Evolutionary conservation across 2,113 vertebrate species (phyloP).

Genomic region (Syngnathus typhle): DNA sequence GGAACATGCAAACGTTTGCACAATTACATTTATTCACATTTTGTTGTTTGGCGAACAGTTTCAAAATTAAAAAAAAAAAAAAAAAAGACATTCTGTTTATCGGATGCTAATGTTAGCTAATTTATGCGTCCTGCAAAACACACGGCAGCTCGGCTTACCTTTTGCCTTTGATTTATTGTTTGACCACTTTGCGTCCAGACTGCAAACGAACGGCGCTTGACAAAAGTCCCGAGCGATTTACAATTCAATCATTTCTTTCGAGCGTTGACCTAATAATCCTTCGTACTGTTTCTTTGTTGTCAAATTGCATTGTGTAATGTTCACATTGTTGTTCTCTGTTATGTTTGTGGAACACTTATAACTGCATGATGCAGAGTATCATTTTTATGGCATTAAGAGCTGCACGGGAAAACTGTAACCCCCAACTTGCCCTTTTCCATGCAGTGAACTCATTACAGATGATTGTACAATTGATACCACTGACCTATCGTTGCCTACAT

Average conservation of each 20-base stretch:
- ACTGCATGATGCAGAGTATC: conserved; percentile 69
- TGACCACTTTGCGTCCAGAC: not conserved
- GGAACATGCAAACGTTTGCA: not conserved
- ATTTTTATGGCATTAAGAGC: conserved; percentile 58
- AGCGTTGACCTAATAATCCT: not conserved
- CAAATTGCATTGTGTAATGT: conserved; percentile 51
- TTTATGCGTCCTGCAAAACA: too few relatives aligned
- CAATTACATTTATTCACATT: not conserved
- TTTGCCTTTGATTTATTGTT: not conserved
- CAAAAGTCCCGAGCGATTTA: not conserved
- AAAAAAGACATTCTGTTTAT: too few relatives aligned
- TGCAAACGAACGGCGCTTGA: not conserved
- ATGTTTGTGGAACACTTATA: conserved; percentile 69
- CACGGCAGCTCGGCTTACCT: too few relatives aligned
- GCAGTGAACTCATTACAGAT: conserved; percentile 35
- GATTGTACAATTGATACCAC: conserved; percentile 56
- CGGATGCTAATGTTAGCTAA: too few relatives aligned
- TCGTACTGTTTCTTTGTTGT: conserved; percentile 29
- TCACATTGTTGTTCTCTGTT: conserved; percentile 69
- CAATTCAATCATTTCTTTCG: not conserved
- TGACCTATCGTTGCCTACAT: conserved; percentile 48
- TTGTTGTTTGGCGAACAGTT: not conserved
- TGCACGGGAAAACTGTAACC: conserved; percentile 53
- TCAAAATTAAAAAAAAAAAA: too few relatives aligned
- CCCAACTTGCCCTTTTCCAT: conserved; percentile 29